Base-by-base conservation (phyloP, 2,113 vertebrate genomes). In the Phaethornis superciliosus region DNA sequence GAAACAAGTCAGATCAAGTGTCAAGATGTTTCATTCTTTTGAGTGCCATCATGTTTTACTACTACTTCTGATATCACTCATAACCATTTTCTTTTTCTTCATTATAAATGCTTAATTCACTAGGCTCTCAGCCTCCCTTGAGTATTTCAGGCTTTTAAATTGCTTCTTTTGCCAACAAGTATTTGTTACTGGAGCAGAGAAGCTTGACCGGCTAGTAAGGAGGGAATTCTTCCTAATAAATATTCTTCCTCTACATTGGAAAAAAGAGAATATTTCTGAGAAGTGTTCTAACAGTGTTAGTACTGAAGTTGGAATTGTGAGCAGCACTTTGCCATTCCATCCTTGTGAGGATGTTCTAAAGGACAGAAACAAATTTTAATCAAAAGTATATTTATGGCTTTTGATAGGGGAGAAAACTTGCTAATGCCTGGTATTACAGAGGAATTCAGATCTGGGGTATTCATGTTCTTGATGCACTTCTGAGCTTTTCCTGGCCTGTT, bases 1-100 rank as follows among this genome's bases (percentile, higher is more conserved):
- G 91, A 85, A 95, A 70, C 32, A 70, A 83, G 68, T 81, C 64
- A n/a, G 74, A 87, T 79, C 47, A 92, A 75, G 68, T 6, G 1
- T 84, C 44, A 78, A 40, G 56, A 18, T 59, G 67, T 77, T 87
- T 83, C 63, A 64, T 63, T 91, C 49, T 65, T 93, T 51, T 56
- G 78, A 81, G 65, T 75, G 47, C 52, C 42, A 28, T 90, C 60
- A 13, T 86, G 65, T 92, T 95, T 89, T 81, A 81, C 52, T 87
- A 26, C 35, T 56, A 81, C 64, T 90, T 74, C 88, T 94, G 60
- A 40, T 86, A 94, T 55, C 12, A 55, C 64, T 81, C 44, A 14
- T 67, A 89, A 91, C 3, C 1, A 17, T 86, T 92, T 94, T 87
- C 79, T 85, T 94, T 91, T 93, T 79, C 49, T 81, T 86, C 60